These are phyloP conservation scores for Microctenopoma steveboyesi DNA, from an alignment of 2,797 vertebrate species.

Conservation along the genomic window DNA sequence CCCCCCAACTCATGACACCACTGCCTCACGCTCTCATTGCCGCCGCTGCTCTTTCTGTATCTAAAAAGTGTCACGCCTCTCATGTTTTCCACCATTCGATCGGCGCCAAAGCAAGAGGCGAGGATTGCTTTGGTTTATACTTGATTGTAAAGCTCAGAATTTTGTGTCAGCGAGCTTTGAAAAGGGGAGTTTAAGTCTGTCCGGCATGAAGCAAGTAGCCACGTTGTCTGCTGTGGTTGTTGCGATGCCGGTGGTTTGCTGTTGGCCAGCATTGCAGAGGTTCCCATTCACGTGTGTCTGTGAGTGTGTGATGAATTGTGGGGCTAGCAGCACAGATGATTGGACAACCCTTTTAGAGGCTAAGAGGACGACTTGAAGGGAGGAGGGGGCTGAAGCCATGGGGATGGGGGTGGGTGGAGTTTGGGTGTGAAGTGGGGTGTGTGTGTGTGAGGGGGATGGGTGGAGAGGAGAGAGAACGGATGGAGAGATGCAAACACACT, in stretches of 20 bases:
- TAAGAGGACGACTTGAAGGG: slow-evolving; percentile 75
- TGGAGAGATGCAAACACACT: slow-evolving; percentile 57
- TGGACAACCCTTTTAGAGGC: slow-evolving; percentile 78
- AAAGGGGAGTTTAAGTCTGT: slow-evolving; percentile 44
- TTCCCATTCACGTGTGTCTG: slow-evolving; percentile 35
- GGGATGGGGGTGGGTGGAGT: slow-evolving; percentile 73
- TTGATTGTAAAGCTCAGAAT: slow-evolving; percentile 51
- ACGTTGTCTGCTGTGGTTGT: slow-evolving; percentile 60
- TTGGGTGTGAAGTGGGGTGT: slow-evolving; percentile 49
- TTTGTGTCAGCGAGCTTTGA: slow-evolving; percentile 37
- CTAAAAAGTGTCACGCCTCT: slow-evolving; percentile 37
- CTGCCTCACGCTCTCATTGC: slow-evolving; percentile 56
- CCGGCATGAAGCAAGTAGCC: slow-evolving; percentile 86
- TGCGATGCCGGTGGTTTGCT: slow-evolving; percentile 37
- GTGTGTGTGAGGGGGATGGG: slow-evolving; percentile 59
- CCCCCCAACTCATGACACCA: slow-evolving; percentile 53
- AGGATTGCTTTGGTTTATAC: slow-evolving; percentile 43
- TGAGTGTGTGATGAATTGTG: slow-evolving; percentile 44
- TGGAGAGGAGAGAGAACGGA: slow-evolving; percentile 41
- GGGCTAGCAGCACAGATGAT: slow-evolving; percentile 58
- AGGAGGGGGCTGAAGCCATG: slow-evolving; percentile 66
- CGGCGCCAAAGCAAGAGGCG: slow-evolving; percentile 31
- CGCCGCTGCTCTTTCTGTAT: slow-evolving; percentile 51
- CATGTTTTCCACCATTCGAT: slow-evolving; percentile 46
- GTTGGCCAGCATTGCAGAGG: slow-evolving; percentile 34